These are phyloP conservation scores for Brachypodius melanocephalos DNA, from an alignment of 2,113 vertebrate species.

Conservation along the genomic window DNA sequence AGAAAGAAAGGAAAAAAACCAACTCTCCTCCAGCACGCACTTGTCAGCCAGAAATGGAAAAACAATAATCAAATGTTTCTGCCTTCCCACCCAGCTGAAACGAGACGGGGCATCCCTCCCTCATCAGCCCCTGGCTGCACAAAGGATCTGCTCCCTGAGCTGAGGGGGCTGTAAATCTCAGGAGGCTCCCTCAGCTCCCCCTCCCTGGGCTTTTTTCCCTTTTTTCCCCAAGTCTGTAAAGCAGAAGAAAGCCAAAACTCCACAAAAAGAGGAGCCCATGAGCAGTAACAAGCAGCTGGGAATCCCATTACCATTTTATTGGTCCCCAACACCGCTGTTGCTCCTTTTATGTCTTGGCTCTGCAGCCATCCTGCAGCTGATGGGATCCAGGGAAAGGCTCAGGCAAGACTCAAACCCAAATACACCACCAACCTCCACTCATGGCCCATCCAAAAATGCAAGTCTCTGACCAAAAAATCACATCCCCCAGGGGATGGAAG, in stretches of 20 bases:
- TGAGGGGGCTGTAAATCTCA: not conserved
- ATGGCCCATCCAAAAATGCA: not conserved
- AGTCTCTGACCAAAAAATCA: not conserved
- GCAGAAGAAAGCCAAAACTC: constrained; percentile 1
- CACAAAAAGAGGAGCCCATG: not conserved
- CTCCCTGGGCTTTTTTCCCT: fast-evolving
- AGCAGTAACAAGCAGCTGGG: constrained; percentile 2
- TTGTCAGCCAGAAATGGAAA: not conserved
- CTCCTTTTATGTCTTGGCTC: not conserved
- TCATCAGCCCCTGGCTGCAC: not conserved
- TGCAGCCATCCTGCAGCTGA: not conserved
- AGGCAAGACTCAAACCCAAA: not conserved
- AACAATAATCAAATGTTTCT: not conserved
- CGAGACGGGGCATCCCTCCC: not conserved
- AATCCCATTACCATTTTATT: constrained; percentile 43
- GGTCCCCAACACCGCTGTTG: not conserved
- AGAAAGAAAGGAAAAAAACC: not conserved
- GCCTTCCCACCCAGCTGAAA: not conserved
- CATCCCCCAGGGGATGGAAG: not conserved
- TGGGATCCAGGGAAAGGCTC: not conserved
- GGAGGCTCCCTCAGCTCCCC: not conserved
- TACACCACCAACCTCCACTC: not conserved
- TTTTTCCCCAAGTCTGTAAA: not conserved
- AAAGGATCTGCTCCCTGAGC: not conserved
- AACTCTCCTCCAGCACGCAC: not conserved